phyloP scores from a whole-genome alignment of 2,888 invertebrate species.

The Stenodema calcarata region DNA sequence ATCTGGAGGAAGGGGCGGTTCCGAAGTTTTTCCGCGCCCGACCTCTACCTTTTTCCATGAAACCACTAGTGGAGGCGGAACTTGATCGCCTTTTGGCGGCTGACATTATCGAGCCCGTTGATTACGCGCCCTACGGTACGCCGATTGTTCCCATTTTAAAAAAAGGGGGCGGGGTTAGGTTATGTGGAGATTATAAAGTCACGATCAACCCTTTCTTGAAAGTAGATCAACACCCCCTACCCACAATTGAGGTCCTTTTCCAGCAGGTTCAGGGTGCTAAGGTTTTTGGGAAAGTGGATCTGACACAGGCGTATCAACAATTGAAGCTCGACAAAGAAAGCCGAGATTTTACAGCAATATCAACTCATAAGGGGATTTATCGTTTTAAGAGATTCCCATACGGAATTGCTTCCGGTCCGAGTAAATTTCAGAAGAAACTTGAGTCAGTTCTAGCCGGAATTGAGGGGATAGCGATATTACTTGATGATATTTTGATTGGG shows the following conservation, averaged over 20 bases:
- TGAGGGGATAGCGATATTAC: conserved; percentile 30
- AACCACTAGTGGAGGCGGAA: conserved; percentile 56
- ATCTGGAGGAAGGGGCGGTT: no score
- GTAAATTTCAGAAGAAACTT: conserved; percentile 55
- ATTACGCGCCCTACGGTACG: conserved; percentile 58
- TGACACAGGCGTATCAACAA: conserved; percentile 48
- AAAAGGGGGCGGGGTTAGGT: conserved; percentile 58
- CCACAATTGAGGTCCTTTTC: conserved; percentile 47
- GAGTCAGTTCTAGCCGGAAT: conserved; percentile 59
- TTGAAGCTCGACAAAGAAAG: conserved; percentile 59
- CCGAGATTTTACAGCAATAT: conserved; percentile 59
- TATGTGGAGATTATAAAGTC: conserved; percentile 56
- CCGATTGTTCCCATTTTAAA: conserved; percentile 61
- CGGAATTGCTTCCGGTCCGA: conserved; percentile 58
- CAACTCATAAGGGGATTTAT: conserved; percentile 60
- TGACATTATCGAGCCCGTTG: conserved; percentile 56
- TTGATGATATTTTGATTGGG: conserved; percentile 56
- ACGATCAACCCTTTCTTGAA: conserved; percentile 37
- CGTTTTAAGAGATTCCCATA: conserved; percentile 57
- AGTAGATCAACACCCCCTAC: conserved; percentile 51
- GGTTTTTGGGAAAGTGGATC: conserved; percentile 46
- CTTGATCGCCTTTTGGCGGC: conserved; percentile 55
- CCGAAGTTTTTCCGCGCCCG: conserved; percentile 57
- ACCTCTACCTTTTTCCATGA: conserved; percentile 57
- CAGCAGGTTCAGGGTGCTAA: conserved; percentile 54